Evolutionary conservation across 2,888 invertebrate genomes (phyloP), one percentile per base, ranked within the genome.

Genomic region (Andricus quercusramuli): DNA sequence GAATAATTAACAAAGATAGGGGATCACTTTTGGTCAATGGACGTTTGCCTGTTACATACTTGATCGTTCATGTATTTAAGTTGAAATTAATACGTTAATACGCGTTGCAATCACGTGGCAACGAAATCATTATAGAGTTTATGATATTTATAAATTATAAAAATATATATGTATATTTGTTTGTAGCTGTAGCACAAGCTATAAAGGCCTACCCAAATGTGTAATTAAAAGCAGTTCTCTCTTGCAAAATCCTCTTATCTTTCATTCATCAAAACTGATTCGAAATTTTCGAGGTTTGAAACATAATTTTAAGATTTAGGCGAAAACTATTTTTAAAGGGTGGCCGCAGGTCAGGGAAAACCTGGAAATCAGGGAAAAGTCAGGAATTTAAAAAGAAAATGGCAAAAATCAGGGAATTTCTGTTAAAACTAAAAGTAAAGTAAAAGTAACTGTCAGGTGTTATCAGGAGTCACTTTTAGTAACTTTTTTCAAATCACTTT

Each of bases 191-290:
- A 90, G 90, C 79, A 81, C 83, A 87, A 88, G 88, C 83, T 90
- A 89, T 89, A 89, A 92, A 89, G 90, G 91, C 91, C 91, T 91
- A 91, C 85, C 85, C 87, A 83, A 74, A 79, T 62, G 74, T 80
- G 79, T 84, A 83, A 80, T 80, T 78, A 79, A 79, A 64, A 74
- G 74, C n/a, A 51, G 32, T 74, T 79, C 76, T 79, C 78, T 78
- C 80, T 79, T 59, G 8, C 78, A 80, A 80, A 80, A 78, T 80
- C 78, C 67, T 82, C 64, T 77, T 81, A 56, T 79, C 80, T 80
- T 77, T 65, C 66, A 67, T 77, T 65, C 56, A 67, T 47, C 13
- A 20, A n/a, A 47, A 25, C 29, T 56, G 56, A 32, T 47, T 37
- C 22, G 25, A 68, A 32, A 64, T 37, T 22, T 59, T 13, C 5